Percentiles rank a stretch among this genome's conserved stretches.
phyloP scores from a whole-genome alignment of 2,888 invertebrate genomes.

The Drosophila ezoana region DNA sequence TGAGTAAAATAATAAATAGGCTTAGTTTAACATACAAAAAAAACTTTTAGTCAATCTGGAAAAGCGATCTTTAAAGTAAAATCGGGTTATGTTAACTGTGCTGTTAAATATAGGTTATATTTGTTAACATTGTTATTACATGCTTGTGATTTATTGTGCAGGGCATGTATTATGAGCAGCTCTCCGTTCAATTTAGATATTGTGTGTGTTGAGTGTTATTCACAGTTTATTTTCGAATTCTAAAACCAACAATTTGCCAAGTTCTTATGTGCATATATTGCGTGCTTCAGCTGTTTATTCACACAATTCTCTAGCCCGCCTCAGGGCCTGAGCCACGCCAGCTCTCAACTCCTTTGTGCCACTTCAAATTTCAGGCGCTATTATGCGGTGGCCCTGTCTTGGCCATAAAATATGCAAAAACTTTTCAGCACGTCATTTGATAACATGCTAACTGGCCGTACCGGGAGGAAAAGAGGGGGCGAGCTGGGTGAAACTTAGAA shows the following conservation, averaged over 20 bases:
- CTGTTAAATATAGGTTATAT: too few species aligned
- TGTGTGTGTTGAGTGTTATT: background rate
- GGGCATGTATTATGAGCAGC: too few species aligned
- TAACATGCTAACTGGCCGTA: constrained; percentile 23
- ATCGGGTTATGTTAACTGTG: too few species aligned
- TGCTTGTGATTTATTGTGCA: too few species aligned
- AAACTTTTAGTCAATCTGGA: too few species aligned
- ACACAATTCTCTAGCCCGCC: background rate
- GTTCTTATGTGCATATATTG: background rate
- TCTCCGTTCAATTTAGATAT: too few species aligned
- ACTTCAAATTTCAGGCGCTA: constrained; percentile 3
- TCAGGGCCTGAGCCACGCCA: background rate
- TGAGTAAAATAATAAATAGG: background rate
- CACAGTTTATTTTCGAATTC: background rate
- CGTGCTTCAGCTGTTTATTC: constrained; percentile 27
- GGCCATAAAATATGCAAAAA: constrained; percentile 30
- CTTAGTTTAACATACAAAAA: too few species aligned
- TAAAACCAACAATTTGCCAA: background rate
- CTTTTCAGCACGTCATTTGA: constrained; percentile 25
- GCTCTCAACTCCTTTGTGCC: background rate
- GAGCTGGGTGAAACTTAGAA: background rate
- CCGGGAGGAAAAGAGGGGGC: background rate
- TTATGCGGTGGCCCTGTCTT: constrained; percentile 10
- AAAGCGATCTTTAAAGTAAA: too few species aligned
- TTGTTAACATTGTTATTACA: too few species aligned